Evolutionary conservation across 2,797 vertebrate genomes (phyloP).

Genomic region (Caiman crocodilus): DNA sequence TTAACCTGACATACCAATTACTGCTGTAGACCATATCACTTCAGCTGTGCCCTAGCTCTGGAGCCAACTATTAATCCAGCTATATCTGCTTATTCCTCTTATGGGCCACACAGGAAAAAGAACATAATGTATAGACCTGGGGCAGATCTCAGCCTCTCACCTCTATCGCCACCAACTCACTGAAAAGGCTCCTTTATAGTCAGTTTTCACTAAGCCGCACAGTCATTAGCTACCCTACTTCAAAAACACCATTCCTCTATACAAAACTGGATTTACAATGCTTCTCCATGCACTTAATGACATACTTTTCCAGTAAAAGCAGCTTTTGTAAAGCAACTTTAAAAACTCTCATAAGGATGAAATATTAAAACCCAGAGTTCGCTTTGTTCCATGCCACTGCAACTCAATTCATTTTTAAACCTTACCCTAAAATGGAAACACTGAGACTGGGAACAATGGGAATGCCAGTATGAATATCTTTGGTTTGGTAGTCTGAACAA

Average conservation of each 20-base stretch:
- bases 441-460: background rate
- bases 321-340: background rate
- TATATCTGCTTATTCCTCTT: background rate
- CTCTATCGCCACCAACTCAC: background rate
- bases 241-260: background rate
- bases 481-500: background rate
- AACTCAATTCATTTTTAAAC: background rate
- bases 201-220: background rate
- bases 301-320: background rate
- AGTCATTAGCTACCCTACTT: background rate
- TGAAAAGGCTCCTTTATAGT: background rate
- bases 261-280: background rate
- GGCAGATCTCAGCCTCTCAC: background rate
- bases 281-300: fast-evolving
- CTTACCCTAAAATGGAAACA: background rate
- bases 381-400: background rate
- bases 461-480: background rate
- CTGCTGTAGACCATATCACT: background rate
- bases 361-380: background rate
- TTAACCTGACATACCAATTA: background rate
- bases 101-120: background rate
- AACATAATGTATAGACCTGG: background rate
- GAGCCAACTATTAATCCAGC: background rate
- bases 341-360: background rate
- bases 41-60: background rate